Evolutionary conservation across 2,113 vertebrate genomes (phyloP), one percentile per base, ranked within the genome.

Genomic region (Laticauda colubrina): DNA sequence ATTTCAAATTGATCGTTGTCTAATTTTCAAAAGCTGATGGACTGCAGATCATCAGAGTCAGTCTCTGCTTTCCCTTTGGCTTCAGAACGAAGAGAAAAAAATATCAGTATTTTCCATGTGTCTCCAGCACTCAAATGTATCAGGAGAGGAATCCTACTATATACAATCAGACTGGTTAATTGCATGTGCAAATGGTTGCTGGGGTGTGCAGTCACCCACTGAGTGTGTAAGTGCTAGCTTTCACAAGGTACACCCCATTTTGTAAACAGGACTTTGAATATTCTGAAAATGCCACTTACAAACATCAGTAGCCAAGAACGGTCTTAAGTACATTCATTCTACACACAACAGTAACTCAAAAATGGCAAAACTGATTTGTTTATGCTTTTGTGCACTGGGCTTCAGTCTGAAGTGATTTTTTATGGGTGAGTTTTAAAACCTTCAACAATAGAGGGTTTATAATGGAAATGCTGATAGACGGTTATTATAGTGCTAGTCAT

Each of bases 391-490:
- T 45, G 89, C 69, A 92, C 75, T 21, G 20, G 90, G 15, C 39
- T 93, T 56, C 69, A 93, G 90, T 93, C 93, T 91, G 85, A 56
- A 95, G 85, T 93, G 94, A 94, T 93, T 95, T 95, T 95, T 96
- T 94, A 92, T 59, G 85, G 54, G 92, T 86, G 86, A 96, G 26
- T 95, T 96, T 96, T 95, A 96, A 96, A 96, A 87, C 86, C 88
- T 87, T 95, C 55, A 90, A 92, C 51, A 95, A 93, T 85, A 92
- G 54, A 86, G 51, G 24, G 51, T 15, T 96, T 96, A 94, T 94
- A 96, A 97, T 95, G 88, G 91, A 95, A 96, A 94, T 91, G 92
- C 90, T 94, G 92, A 96, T 96, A 95, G 88, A 93, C 75, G 0
- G 0, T 94, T 95, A 91, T 94, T 95, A 95, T 59, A 94, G 93